phyloP scores from a whole-genome alignment of 92 coral and sea anemone genomes.

The Paragorgia papillata region DNA sequence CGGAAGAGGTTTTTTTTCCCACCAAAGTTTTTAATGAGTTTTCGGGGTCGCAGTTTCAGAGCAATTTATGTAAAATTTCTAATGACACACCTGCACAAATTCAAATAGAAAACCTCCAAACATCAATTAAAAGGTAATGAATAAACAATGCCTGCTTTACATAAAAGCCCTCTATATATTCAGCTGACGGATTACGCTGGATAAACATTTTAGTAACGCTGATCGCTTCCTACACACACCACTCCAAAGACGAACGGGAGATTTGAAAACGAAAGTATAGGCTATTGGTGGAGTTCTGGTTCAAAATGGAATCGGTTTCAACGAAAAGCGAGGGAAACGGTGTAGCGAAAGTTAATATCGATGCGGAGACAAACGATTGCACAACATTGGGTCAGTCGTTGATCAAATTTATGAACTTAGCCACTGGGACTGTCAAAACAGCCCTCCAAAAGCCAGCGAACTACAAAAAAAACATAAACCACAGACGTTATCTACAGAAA shows the following conservation, averaged over 20 bases:
- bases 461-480: slow-evolving; percentile 37
- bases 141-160: neutral
- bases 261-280: too few relatives aligned
- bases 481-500: slow-evolving; percentile 30
- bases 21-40: too few relatives aligned
- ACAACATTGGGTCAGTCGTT: slow-evolving; percentile 23
- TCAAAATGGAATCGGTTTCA: neutral
- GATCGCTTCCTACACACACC: too few relatives aligned
- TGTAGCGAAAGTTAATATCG: neutral
- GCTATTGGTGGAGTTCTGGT: too few relatives aligned
- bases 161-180: too few relatives aligned
- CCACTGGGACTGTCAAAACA: slow-evolving; percentile 31
- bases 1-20: too few relatives aligned
- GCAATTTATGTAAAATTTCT: neutral
- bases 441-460: slow-evolving; percentile 42
- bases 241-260: too few relatives aligned
- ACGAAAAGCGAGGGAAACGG: neutral
- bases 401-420: slow-evolving; percentile 31
- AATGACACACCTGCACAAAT: slow-evolving; percentile 28
- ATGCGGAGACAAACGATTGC: neutral
- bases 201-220: too few relatives aligned
- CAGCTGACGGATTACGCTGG: too few relatives aligned
- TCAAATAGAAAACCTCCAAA: neutral
- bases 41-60: too few relatives aligned
- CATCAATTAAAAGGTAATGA: neutral